Evolutionary conservation across 2,113 vertebrate genomes (phyloP).

Genomic region (Plecturocebus donacophilus): DNA sequence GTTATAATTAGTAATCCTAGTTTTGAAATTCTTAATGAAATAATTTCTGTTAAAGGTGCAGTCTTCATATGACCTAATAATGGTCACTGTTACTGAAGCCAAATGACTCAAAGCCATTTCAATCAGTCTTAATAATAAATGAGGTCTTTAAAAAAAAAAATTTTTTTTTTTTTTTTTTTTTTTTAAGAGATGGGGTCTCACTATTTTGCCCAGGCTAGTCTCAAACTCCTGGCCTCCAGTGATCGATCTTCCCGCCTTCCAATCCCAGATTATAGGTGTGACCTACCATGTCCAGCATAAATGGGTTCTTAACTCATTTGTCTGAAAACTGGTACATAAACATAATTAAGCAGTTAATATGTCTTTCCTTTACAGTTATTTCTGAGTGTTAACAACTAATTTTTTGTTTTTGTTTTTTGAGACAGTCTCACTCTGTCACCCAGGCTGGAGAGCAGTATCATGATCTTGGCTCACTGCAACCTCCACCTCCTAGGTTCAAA

Average conservation of each 20-base stretch:
- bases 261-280: too few relatives aligned
- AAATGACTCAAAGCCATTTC: constrained; percentile 27
- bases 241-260: too few relatives aligned
- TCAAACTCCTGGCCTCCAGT: too few relatives aligned
- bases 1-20: not conserved
- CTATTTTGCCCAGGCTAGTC: too few relatives aligned
- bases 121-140: not conserved
- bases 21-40: constrained; percentile 14
- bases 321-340: not conserved
- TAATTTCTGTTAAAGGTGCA: not conserved
- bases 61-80: not conserved
- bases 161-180: too few relatives aligned
- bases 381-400: constrained; percentile 16
- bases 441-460: too few relatives aligned
- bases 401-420: not conserved
- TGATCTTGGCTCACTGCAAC: too few relatives aligned
- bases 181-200: too few relatives aligned
- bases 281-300: too few relatives aligned
- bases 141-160: not conserved
- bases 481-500: too few relatives aligned
- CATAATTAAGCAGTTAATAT: not conserved
- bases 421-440: too few relatives aligned
- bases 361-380: not conserved
- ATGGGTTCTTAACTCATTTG: not conserved
- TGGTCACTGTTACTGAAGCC: not conserved